These are phyloP conservation scores for Palythoa grandis DNA, from an alignment of 92 coral and sea anemone species.

Conservation along the genomic window DNA sequence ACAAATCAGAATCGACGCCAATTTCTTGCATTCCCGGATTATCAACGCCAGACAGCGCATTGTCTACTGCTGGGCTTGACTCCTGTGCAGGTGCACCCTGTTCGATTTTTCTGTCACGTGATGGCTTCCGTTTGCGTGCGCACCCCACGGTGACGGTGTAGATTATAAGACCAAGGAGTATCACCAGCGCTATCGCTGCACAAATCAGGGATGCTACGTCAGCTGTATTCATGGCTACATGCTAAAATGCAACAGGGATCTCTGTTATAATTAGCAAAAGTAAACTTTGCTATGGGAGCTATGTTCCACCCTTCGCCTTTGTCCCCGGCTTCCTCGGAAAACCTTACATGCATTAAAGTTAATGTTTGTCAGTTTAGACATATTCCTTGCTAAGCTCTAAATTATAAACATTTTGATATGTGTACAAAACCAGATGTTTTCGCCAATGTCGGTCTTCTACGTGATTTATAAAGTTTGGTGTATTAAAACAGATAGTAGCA, in stretches of 20 bases:
- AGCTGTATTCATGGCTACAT: conserved; percentile 33
- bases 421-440: too few species aligned
- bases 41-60: conserved; percentile 6
- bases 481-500: too few species aligned
- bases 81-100: neutral
- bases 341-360: too few species aligned
- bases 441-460: too few species aligned
- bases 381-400: too few species aligned
- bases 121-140: neutral
- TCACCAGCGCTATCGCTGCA: conserved; percentile 22
- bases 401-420: too few species aligned
- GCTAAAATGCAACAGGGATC: neutral
- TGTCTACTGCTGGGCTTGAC: neutral
- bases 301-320: too few species aligned
- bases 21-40: conserved; percentile 32
- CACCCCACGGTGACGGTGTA: conserved; percentile 15
- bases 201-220: conserved; percentile 11
- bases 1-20: neutral
- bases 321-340: too few species aligned
- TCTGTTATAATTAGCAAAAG: neutral
- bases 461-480: too few species aligned
- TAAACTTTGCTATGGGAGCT: too few species aligned
- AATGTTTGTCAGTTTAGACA: too few species aligned
- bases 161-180: conserved; percentile 10
- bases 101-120: neutral